Evolutionary conservation across 2,797 vertebrate genomes (phyloP).

Genomic region (Myiothlypis chrysogaster): DNA sequence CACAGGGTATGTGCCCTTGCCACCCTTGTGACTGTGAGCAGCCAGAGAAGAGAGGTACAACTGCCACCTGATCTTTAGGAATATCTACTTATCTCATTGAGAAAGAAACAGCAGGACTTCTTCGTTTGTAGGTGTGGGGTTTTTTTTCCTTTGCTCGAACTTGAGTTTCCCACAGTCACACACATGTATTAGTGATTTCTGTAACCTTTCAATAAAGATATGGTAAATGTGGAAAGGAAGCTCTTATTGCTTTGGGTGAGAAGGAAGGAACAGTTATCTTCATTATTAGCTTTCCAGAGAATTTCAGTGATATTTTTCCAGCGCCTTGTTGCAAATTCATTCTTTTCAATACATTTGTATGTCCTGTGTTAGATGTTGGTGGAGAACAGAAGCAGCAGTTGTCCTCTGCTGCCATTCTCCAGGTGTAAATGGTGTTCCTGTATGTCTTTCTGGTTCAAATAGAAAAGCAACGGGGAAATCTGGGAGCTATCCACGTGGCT

Average conservation of each 20-base stretch:
- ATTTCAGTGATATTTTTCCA: background rate
- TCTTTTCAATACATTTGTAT: background rate
- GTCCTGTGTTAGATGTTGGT: background rate
- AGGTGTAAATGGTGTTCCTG: background rate
- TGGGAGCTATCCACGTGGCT: background rate
- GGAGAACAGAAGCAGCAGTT: background rate
- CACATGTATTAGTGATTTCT: background rate
- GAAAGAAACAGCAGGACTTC: background rate
- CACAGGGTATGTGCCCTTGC: rapidly evolving
- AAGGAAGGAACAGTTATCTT: background rate
- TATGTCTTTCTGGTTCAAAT: background rate
- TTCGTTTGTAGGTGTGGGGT: background rate
- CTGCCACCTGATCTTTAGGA: background rate
- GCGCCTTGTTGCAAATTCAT: background rate
- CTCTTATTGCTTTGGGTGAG: background rate
- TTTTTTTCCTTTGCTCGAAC: rapidly evolving
- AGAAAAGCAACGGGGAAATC: background rate
- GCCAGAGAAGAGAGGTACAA: background rate
- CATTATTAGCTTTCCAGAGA: background rate
- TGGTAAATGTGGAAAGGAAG: background rate
- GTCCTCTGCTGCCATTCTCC: background rate
- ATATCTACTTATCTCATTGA: background rate
- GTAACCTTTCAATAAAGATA: background rate
- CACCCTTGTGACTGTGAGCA: background rate
- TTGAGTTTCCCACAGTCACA: background rate